A percentile compares a stretch with the other conserved stretches of the same genome.
These are phyloP conservation scores for Automeris io DNA, from an alignment of 2,888 invertebrate genomes.

Conservation along the genomic window DNA sequence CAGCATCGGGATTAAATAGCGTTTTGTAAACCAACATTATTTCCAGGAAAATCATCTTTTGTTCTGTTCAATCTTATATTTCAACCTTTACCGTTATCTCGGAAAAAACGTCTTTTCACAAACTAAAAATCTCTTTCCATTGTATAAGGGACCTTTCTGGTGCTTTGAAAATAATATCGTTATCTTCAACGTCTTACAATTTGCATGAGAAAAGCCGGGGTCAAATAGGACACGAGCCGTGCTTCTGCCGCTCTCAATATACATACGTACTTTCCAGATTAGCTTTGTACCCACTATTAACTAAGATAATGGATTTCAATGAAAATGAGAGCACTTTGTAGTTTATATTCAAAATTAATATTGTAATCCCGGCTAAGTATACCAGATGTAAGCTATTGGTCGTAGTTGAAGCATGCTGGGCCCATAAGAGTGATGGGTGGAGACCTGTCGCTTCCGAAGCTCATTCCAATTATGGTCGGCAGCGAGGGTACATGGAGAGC, in stretches of 20 bases:
- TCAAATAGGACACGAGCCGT: not conserved
- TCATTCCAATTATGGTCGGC: no score
- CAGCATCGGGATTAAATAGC: not conserved
- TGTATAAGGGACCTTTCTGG: not conserved
- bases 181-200: conserved; percentile 4
- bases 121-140: not conserved
- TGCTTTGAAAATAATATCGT: conserved; percentile 5
- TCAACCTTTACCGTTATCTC: not conserved
- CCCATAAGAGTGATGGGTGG: no score
- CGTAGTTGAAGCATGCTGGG: no score
- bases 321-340: no score
- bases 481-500: no score
- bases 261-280: not conserved
- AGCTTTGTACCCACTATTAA: not conserved
- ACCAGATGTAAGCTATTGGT: no score
- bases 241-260: not conserved
- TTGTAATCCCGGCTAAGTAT: no score
- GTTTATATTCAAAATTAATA: no score
- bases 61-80: not conserved
- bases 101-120: not conserved
- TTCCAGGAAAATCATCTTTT: not conserved
- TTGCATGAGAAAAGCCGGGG: conserved; percentile 4
- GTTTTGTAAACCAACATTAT: not conserved
- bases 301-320: no score
- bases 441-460: no score